phyloP scores from a whole-genome alignment of 2,113 vertebrate genomes.

The Anthoscopus minutus region DNA sequence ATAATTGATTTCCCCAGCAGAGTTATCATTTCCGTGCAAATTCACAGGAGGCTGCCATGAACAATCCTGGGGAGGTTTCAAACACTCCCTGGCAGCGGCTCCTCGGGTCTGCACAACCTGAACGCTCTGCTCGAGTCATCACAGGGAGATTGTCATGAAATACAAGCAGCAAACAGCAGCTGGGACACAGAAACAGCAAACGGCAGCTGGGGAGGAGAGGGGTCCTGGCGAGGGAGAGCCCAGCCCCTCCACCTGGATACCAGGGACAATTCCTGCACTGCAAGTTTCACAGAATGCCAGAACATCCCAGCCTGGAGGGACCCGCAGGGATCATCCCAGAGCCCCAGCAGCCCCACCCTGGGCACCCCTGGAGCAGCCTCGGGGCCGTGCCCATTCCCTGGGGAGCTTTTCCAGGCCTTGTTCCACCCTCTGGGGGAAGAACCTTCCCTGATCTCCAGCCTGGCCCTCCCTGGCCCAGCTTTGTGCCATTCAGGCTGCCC shows the following conservation, averaged over 20 bases:
- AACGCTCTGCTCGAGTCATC: neutral
- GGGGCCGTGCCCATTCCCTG: too few relatives aligned
- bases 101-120: neutral
- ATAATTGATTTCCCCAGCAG: conserved; percentile 13
- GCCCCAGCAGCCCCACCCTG: too few relatives aligned
- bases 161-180: neutral
- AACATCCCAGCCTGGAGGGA: too few relatives aligned
- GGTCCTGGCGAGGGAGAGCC: accelerated
- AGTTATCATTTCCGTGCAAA: neutral
- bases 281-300: accelerated
- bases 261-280: neutral
- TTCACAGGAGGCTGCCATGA: neutral
- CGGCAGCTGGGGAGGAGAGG: neutral
- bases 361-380: too few relatives aligned
- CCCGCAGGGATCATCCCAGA: neutral
- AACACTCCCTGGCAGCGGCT: too few relatives aligned
- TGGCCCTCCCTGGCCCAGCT: neutral
- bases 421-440: too few relatives aligned
- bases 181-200: too few relatives aligned
- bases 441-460: accelerated
- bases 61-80: neutral
- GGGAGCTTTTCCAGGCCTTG: too few relatives aligned
- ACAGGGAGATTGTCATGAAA: accelerated
- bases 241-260: accelerated
- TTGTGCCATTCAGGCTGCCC: neutral